These are phyloP conservation scores for Sarcophaga caerulescens DNA, from an alignment of 2,888 invertebrate genomes.

Conservation along the genomic window DNA sequence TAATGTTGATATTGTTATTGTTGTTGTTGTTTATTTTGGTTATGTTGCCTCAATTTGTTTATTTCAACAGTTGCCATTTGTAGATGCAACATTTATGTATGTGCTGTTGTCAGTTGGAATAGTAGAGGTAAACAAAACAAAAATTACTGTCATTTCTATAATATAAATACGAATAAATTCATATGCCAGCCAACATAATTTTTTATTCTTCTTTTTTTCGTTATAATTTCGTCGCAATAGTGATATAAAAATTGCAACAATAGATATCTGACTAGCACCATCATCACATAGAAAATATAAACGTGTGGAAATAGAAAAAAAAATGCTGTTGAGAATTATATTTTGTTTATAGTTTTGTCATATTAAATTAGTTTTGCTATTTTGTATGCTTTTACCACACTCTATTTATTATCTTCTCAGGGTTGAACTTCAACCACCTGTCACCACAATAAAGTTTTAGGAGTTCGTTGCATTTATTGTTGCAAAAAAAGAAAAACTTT, in stretches of 20 bases:
- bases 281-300: neutral
- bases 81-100: neutral
- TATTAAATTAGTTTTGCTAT: conserved; percentile 15
- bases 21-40: neutral
- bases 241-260: neutral
- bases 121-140: conserved; percentile 37
- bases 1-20: conserved; percentile 3
- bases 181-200: conserved; percentile 27
- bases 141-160: conserved; percentile 47
- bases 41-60: neutral
- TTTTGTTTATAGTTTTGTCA: neutral
- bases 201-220: neutral
- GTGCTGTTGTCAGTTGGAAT: neutral
- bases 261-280: neutral
- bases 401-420: neutral
- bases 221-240: neutral
- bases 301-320: neutral
- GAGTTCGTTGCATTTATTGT: too few species aligned
- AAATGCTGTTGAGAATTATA: neutral
- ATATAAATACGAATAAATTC: conserved; percentile 56
- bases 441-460: neutral
- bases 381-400: neutral
- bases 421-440: neutral
- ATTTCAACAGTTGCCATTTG: conserved; percentile 9
- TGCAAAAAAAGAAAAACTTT: too few species aligned